These are phyloP conservation scores for Ornithoptera priamus DNA, from an alignment of 2,888 invertebrate genomes.

Conservation along the genomic window DNA sequence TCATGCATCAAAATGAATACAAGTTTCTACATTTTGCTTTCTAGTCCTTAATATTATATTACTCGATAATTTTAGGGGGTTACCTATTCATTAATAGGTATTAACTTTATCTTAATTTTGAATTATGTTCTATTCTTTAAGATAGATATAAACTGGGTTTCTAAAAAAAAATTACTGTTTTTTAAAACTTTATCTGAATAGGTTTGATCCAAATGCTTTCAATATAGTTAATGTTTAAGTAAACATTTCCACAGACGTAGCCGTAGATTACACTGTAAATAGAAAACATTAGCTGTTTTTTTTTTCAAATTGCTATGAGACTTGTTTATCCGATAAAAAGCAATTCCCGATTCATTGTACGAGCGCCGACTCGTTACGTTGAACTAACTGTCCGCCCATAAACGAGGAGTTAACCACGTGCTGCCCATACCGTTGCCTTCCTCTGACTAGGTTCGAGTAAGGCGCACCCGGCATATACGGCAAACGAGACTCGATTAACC, in stretches of 20 bases:
- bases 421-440: slow-evolving; percentile 46
- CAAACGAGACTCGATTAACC: slow-evolving; percentile 57
- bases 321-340: slow-evolving; percentile 12
- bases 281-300: neutral
- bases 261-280: neutral
- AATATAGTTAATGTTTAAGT: neutral
- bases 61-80: too few relatives aligned
- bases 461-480: slow-evolving; percentile 20
- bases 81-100: too few relatives aligned
- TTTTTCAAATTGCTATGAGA: slow-evolving; percentile 7
- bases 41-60: too few relatives aligned
- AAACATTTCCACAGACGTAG: neutral
- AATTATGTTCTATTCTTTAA: too few relatives aligned
- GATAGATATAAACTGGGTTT: too few relatives aligned
- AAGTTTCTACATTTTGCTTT: too few relatives aligned
- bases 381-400: slow-evolving; percentile 54
- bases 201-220: too few relatives aligned
- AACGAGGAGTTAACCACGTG: slow-evolving; percentile 50
- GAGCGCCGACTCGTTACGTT: slow-evolving; percentile 47
- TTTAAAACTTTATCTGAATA: too few relatives aligned
- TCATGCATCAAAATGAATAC: too few relatives aligned
- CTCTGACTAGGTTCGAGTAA: slow-evolving; percentile 28
- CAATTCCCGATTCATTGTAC: slow-evolving; percentile 27
- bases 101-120: too few relatives aligned
- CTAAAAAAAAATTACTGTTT: too few relatives aligned